A percentile compares a stretch with the other conserved stretches of the same genome.
Conservation (phyloP, 2,113 vertebrate species). For the Tichodroma muraria region DNA sequence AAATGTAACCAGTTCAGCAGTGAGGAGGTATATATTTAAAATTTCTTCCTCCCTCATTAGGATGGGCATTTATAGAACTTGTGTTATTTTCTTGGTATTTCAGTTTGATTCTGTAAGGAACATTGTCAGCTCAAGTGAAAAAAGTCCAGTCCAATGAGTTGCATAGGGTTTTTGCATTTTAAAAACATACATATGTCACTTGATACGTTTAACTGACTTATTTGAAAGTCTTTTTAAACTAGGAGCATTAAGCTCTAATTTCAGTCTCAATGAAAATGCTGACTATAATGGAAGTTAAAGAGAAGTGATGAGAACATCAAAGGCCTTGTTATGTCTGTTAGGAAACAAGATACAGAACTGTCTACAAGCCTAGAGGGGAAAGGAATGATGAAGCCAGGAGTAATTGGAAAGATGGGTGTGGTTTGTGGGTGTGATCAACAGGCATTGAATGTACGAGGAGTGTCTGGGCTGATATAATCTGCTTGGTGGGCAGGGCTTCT, state of each 20-base stretch:
- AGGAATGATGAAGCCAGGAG: constrained; percentile 15
- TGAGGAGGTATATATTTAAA: constrained; percentile 20
- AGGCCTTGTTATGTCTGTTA: constrained; percentile 59
- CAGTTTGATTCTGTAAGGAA: neutral
- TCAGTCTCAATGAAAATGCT: constrained; percentile 58
- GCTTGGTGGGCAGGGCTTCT: neutral
- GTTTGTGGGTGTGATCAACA: neutral
- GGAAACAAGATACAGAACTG: constrained; percentile 49
- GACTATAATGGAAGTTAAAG: constrained; percentile 49
- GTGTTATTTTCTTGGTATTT: neutral
- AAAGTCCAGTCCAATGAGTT: neutral
- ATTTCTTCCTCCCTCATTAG: constrained; percentile 19
- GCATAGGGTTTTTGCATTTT: neutral
- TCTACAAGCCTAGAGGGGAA: constrained; percentile 28
- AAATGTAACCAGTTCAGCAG: constrained; percentile 18
- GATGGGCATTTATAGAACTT: neutral
- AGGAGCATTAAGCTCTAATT: constrained; percentile 35
- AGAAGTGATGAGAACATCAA: constrained; percentile 56
- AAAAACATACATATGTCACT: neutral
- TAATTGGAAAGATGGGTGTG: constrained; percentile 14
- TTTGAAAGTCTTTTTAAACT: constrained; percentile 18
- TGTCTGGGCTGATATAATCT: neutral
- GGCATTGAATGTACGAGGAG: neutral
- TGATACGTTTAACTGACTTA: constrained; percentile 13
- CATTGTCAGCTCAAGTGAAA: neutral